Conservation (phyloP, 2,113 vertebrate genomes). For the Candoia aspera region DNA sequence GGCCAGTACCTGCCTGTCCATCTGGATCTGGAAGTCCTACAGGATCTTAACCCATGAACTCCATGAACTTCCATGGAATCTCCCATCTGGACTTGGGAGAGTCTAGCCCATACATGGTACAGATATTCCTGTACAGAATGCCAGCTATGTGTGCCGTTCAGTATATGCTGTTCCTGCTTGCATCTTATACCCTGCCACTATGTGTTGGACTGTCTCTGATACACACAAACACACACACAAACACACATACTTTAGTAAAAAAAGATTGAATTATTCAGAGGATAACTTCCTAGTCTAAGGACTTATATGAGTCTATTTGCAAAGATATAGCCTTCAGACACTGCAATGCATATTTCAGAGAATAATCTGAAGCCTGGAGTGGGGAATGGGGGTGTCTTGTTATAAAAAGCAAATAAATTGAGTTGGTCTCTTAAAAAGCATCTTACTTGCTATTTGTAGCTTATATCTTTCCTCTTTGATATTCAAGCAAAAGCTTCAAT, state of each 20-base stretch:
- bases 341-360: constrained; percentile 55
- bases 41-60: too few species aligned
- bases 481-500: neutral
- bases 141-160: too few species aligned
- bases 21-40: too few species aligned
- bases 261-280: constrained; percentile 63
- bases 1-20: too few species aligned
- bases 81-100: too few species aligned
- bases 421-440: constrained; percentile 35
- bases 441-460: constrained; percentile 19
- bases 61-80: too few species aligned
- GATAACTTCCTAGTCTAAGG: constrained; percentile 55
- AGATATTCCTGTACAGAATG: too few species aligned
- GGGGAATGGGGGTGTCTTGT: neutral
- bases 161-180: too few species aligned
- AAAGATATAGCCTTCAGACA: constrained; percentile 46
- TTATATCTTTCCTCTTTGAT: neutral
- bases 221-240: too few species aligned
- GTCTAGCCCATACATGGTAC: too few species aligned
- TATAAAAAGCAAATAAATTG: constrained; percentile 49
- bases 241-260: constrained; percentile 27
- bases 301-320: constrained; percentile 58
- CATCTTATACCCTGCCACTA: too few species aligned
- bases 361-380: constrained; percentile 50
- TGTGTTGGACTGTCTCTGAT: too few species aligned